Evolutionary conservation across 2,888 invertebrate genomes (phyloP), one percentile per base, ranked within the genome.

Genomic region (Melinaea menophilus): DNA sequence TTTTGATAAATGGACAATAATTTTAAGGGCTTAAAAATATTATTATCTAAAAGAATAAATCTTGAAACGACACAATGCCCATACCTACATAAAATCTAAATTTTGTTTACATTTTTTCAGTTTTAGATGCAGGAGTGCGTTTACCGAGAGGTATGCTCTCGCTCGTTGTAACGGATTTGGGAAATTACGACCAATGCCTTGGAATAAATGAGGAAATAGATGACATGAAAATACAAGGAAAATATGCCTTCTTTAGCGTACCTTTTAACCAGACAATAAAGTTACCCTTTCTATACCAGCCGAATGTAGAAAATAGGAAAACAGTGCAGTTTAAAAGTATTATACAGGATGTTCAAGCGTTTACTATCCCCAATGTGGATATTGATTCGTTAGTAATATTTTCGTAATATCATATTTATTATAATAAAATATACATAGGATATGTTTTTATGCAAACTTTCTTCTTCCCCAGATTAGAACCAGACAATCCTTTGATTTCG

Each of bases 111-210:
- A 59, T 11, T 59, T 58, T 70, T 13, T 64, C 72, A 79, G 79
- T 78, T 68, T 31, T 75, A 33, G 79, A 80, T 37, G 71, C 81
- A 9, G 78, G 83, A 3, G 65, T 79, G 34, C 71, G 80, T 59
- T 65, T 71, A 2, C 83, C 83, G 1, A 70, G 75, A 63, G 79
- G 80, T 5, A 35, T 82, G 2, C 56, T 79, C 7, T 46, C 61
- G 41, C 72, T 75, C 0, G 79, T 77, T 51, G 61, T 68, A 0
- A 55, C 73, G 3, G 79, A 82, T 63, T 62, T 80, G 13, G 83
- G 83, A 0, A 76, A 77, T 63, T 83, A 81, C 46, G 69, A 75
- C 45, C 77, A 80, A 67, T 83, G 83, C 62, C 71, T 81, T 4
- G 70, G 58, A 0, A 78, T 82, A 56, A 68, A 72, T 4, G 58